Conservation (phyloP, 1,140 invertebrate genomes). For the Micrasema minimum region DNA sequence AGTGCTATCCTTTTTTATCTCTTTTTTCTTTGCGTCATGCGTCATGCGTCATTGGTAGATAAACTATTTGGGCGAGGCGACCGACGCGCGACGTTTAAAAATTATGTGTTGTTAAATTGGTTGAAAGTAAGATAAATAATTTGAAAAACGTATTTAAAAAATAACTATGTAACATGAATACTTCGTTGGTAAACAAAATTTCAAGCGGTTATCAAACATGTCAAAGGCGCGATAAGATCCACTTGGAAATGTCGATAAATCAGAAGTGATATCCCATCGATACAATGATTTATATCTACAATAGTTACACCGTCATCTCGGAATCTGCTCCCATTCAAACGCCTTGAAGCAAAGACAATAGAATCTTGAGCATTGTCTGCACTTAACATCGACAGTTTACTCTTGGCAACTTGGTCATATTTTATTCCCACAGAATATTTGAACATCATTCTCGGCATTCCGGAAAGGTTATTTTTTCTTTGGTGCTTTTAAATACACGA, state of each 20-base stretch:
- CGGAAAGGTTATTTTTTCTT: conserved; percentile 20
- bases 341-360: conserved; percentile 23
- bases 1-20: too few relatives aligned
- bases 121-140: too few relatives aligned
- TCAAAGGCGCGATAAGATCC: not conserved
- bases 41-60: too few relatives aligned
- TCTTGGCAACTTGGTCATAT: not conserved
- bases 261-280: conserved; percentile 12
- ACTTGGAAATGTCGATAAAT: not conserved
- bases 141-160: too few relatives aligned
- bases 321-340: conserved; percentile 20
- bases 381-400: conserved; percentile 4
- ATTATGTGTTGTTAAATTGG: too few relatives aligned
- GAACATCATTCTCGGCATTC: conserved; percentile 14
- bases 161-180: not conserved
- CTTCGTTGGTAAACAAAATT: not conserved
- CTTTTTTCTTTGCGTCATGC: too few relatives aligned
- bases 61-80: too few relatives aligned
- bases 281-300: not conserved
- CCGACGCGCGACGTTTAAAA: too few relatives aligned
- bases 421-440: conserved; percentile 24
- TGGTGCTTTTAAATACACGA: conserved; percentile 24
- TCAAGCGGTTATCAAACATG: conserved; percentile 6
- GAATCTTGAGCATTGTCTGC: not conserved
- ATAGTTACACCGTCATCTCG: conserved; percentile 9